A percentile compares a stretch with the other conserved stretches of the same genome.
Conservation (phyloP, 2,888 invertebrate genomes). For the Orchesella flavescens region DNA sequence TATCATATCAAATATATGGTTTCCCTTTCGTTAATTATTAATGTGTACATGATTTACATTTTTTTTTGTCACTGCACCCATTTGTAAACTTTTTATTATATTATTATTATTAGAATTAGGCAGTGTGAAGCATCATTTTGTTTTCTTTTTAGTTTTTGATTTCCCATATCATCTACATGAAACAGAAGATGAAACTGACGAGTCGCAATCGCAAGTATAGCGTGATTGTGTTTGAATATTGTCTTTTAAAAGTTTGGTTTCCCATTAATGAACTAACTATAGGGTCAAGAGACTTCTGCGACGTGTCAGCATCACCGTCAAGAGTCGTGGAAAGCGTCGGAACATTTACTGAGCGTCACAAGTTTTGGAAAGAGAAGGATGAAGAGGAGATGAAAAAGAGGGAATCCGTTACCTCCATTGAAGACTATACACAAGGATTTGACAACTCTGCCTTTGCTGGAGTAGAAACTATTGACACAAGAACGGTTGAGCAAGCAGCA, state of each 20-base stretch:
- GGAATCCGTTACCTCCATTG: constrained; percentile 69
- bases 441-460: constrained; percentile 75
- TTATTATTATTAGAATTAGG: too few species aligned
- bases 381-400: constrained; percentile 70
- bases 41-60: too few species aligned
- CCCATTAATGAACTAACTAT: constrained; percentile 56
- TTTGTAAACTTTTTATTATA: too few species aligned
- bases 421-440: constrained; percentile 73
- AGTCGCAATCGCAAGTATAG: too few species aligned
- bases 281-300: constrained; percentile 57
- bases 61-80: too few species aligned
- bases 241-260: constrained; percentile 18
- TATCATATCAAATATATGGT: too few species aligned
- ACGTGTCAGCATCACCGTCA: constrained; percentile 71
- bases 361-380: constrained; percentile 71
- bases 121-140: too few species aligned
- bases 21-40: too few species aligned
- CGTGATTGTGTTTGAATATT: background rate
- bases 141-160: too few species aligned
- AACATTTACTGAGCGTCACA: constrained; percentile 69
- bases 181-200: too few species aligned
- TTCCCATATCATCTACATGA: too few species aligned
- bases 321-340: constrained; percentile 71
- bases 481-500: constrained; percentile 62
- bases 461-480: constrained; percentile 75